These are phyloP conservation scores for Melanargia galathea DNA, from an alignment of 2,888 invertebrate genomes.

Conservation along the genomic window DNA sequence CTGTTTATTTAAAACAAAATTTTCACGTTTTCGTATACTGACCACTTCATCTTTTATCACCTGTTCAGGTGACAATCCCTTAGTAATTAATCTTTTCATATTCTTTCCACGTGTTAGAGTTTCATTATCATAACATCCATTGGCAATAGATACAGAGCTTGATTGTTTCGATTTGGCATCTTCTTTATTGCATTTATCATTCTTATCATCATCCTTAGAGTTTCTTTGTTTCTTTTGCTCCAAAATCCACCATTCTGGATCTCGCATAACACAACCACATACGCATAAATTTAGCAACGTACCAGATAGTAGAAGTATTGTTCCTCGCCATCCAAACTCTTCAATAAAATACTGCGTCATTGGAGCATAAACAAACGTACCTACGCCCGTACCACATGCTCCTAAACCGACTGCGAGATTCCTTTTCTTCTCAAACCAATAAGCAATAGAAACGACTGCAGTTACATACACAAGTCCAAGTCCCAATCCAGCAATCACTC, in stretches of 20 bases:
- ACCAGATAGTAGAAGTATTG: conserved; percentile 90
- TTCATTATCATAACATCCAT: conserved; percentile 67
- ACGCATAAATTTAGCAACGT: conserved; percentile 92
- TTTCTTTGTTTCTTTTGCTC: conserved; percentile 82
- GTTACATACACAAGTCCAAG: conserved; percentile 93
- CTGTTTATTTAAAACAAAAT: conserved; percentile 51
- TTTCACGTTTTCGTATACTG: conserved; percentile 59
- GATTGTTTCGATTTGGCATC: conserved; percentile 72
- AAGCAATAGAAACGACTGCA: conserved; percentile 94
- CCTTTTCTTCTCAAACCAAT: conserved; percentile 95
- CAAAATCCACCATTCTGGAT: conserved; percentile 90
- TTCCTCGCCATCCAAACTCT: conserved; percentile 93
- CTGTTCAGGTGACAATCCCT: conserved; percentile 61
- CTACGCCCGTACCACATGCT: conserved; percentile 94
- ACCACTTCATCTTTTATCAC: conserved; percentile 65
- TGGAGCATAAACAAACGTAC: conserved; percentile 94
- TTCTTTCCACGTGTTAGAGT: conserved; percentile 59
- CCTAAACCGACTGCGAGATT: conserved; percentile 93
- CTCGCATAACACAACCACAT: conserved; percentile 93
- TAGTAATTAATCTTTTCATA: conserved; percentile 61
- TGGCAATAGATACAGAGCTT: conserved; percentile 75
- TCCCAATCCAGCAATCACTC: conserved; percentile 91
- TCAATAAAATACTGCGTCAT: conserved; percentile 90
- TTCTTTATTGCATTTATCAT: conserved; percentile 45
- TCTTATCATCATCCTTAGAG: conserved; percentile 41